Evolutionary conservation across 2,113 vertebrate genomes (phyloP), one percentile per base, ranked within the genome.

Genomic region (Agelaius phoeniceus): DNA sequence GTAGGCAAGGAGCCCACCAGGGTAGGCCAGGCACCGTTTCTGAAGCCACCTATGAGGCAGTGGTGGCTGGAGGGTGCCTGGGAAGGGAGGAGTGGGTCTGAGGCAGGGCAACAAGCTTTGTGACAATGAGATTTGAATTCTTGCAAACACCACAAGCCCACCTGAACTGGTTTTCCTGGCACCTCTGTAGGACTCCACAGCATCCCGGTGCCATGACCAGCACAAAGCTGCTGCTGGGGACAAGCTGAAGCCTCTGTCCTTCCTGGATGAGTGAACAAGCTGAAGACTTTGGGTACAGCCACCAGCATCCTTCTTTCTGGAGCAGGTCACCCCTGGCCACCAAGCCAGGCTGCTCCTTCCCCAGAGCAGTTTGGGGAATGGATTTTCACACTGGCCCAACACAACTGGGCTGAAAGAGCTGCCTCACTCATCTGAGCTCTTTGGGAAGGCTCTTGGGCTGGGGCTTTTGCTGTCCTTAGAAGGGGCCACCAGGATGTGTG

Each of bases 141-240:
- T 8, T 48, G 22, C n/a, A 41, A 54, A 49, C n/a, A 61, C 31
- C 37, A 63, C 61, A 16, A 46, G 35, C 31, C 33, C 39, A 80
- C 11, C 33, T 72, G 31, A 52, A 6, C 7, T 54, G 67, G 39
- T 41, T 87, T 90, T 57, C 31, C 75, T 4, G 2, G 57, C 33
- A 93, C 11, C 30, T 75, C 51, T 35, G 17, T 21, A 15, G 11
- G 46, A 9, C 8, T 17, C 44, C 35, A 46, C 8, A 0, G 52
- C 33, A 65, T 44, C 48, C 41, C 44, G 46, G 27, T 63, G 91
- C 67, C 73, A 23, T 2, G 35, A 72, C 20, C 59, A 39, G 43
- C n/a, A 17, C 1, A 1, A 12, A 0, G 0, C 17, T 23, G 44
- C 62, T 94, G 35, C 57, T 82, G 63, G 54, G 62, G 41, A 62